Conservation (phyloP, 2,113 vertebrate genomes). For the Notiomystis cincta region DNA sequence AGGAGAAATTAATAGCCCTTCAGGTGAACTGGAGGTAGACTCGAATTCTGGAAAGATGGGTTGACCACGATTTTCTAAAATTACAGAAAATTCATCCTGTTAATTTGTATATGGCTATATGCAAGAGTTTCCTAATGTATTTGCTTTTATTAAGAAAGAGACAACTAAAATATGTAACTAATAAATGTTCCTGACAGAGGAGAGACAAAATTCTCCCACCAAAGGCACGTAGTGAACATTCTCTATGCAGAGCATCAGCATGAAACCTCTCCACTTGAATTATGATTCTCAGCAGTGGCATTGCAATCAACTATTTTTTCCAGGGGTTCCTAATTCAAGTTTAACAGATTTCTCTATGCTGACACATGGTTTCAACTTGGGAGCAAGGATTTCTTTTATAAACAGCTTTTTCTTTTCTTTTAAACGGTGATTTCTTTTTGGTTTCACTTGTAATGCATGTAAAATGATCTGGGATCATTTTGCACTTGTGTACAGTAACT, state of each 20-base stretch:
- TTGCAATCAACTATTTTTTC: slow-evolving; percentile 7
- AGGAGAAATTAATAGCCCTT: neutral
- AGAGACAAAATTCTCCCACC: neutral
- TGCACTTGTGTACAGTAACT: slow-evolving; percentile 48
- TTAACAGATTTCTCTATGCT: slow-evolving; percentile 43
- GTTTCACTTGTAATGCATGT: slow-evolving; percentile 35
- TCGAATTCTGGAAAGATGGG: neutral
- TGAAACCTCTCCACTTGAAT: neutral
- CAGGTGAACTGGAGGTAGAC: neutral
- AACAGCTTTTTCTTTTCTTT: slow-evolving; percentile 31
- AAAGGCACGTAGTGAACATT: neutral
- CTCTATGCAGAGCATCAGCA: neutral
- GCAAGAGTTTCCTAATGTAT: neutral
- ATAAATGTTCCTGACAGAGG: neutral
- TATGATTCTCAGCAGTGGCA: slow-evolving; percentile 15
- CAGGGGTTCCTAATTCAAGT: neutral
- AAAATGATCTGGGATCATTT: slow-evolving; percentile 56
- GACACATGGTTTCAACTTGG: slow-evolving; percentile 53
- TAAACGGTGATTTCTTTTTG: slow-evolving; percentile 33
- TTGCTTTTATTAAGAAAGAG: neutral
- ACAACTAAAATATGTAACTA: neutral
- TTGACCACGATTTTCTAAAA: neutral
- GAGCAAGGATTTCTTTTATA: slow-evolving; percentile 44
- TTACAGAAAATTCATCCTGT: neutral
- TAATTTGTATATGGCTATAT: neutral